Evolutionary conservation across 2,797 vertebrate species (phyloP).

Genomic region (Urophycis tenuis): DNA sequence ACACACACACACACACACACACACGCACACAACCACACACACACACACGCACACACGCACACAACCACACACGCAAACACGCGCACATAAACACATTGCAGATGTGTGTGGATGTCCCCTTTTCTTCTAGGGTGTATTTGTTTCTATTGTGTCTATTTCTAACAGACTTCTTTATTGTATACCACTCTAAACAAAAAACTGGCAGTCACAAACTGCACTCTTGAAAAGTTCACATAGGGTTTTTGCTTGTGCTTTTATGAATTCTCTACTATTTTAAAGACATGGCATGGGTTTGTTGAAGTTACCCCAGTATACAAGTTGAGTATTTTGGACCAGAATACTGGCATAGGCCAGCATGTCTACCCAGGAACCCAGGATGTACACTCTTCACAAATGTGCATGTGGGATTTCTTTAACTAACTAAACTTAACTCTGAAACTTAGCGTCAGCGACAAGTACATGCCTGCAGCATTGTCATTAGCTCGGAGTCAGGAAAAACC

Average conservation of each 20-base stretch:
- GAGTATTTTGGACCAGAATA: background rate
- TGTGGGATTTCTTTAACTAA: background rate
- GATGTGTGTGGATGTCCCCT: slow-evolving; percentile 14
- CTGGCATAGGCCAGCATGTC: background rate
- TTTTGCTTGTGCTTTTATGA: background rate
- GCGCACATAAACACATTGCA: slow-evolving; percentile 20
- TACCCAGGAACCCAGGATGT: background rate
- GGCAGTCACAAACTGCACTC: slow-evolving; percentile 10
- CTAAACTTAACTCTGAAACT: no score
- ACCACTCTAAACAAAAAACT: slow-evolving; percentile 11
- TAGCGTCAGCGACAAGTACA: background rate
- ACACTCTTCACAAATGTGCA: background rate
- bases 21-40: no score
- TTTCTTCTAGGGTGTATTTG: slow-evolving; percentile 27
- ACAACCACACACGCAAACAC: no score
- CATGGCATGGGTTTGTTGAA: background rate
- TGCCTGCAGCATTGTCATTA: background rate
- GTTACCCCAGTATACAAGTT: background rate
- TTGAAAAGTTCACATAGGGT: slow-evolving; percentile 8
- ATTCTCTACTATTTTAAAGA: background rate
- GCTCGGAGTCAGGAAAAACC: slow-evolving; percentile 1
- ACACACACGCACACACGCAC: no score
- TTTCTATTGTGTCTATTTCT: slow-evolving; percentile 18
- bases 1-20: no score
- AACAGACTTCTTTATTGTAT: slow-evolving; percentile 16